Percentiles rank a stretch among this genome's conserved stretches.
Evolutionary conservation across 2,888 invertebrate species (phyloP).

Genomic region (Lottia gigantea): DNA sequence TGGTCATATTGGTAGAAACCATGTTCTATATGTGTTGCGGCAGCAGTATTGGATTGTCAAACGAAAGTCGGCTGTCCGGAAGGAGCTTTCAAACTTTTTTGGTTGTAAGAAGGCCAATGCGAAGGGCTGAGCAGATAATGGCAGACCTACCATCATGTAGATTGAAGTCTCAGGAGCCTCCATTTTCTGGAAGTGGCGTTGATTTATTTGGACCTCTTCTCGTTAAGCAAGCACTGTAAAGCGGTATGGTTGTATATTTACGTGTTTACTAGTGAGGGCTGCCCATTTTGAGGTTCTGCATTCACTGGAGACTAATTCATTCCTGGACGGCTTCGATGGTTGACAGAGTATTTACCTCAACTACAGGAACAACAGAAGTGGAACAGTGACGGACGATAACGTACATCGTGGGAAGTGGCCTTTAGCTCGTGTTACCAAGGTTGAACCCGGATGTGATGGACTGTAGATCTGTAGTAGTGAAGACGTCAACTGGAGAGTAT

Average conservation of each 20-base stretch:
- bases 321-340: too few species aligned
- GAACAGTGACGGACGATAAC: background rate
- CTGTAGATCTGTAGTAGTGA: background rate
- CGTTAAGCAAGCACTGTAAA: too few species aligned
- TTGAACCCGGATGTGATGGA: slow-evolving; percentile 6
- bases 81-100: background rate
- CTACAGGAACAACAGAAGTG: slow-evolving; percentile 1
- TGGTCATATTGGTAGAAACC: slow-evolving; percentile 2
- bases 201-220: slow-evolving; percentile 26
- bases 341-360: background rate
- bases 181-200: slow-evolving; percentile 23
- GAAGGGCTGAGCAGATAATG: background rate
- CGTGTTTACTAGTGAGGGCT: too few species aligned
- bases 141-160: background rate
- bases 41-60: slow-evolving; percentile 14
- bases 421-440: background rate
- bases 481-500: background rate
- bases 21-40: slow-evolving; percentile 10
- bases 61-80: background rate
- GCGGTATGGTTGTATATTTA: too few species aligned
- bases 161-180: slow-evolving; percentile 1
- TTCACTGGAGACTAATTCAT: too few species aligned
- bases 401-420: background rate
- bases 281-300: too few species aligned
- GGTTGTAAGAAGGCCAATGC: slow-evolving; percentile 5